phyloP scores from a whole-genome alignment of 2,797 vertebrate genomes.

The Danio jaintianensis region DNA sequence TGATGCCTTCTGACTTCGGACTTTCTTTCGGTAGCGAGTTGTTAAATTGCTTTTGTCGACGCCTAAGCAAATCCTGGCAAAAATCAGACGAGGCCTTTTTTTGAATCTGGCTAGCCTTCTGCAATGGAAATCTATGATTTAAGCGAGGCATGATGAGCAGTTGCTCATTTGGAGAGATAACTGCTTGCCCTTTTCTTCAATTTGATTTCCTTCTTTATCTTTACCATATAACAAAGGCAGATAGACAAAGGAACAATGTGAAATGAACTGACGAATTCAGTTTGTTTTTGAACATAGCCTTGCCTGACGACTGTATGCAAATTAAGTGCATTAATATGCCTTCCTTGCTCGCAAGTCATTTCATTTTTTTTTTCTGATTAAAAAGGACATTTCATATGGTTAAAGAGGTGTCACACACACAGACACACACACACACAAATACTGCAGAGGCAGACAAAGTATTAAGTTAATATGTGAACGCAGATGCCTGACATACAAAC shows the following conservation, averaged over 20 bases:
- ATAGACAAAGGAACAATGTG: conserved; percentile 86
- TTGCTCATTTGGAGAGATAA: conserved; percentile 86
- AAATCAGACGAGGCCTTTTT: conserved; percentile 66
- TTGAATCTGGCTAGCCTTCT: conserved; percentile 69
- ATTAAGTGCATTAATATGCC: conserved; percentile 85
- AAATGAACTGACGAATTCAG: conserved; percentile 85
- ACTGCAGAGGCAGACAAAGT: conserved; percentile 50
- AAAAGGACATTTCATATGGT: conserved; percentile 84
- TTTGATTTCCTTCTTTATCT: conserved; percentile 86
- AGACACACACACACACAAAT: conserved; percentile 15
- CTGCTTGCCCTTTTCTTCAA: conserved; percentile 85
- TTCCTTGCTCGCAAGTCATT: conserved; percentile 83
- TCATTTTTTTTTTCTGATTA: conserved; percentile 84
- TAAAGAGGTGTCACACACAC: conserved; percentile 72
- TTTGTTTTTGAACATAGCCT: conserved; percentile 81
- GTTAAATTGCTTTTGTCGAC: conserved; percentile 50
- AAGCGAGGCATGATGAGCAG: conserved; percentile 83
- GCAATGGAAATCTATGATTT: conserved; percentile 85
- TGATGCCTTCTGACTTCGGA: conserved; percentile 37
- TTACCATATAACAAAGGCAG: conserved; percentile 86
- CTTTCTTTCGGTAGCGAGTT: conserved; percentile 34
- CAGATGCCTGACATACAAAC: conserved; percentile 41
- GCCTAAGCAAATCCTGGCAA: conserved; percentile 65
- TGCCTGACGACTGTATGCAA: conserved; percentile 84
- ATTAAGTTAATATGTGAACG: conserved; percentile 34